A percentile compares a stretch with the other conserved stretches of the same genome.
These are phyloP conservation scores for Syrista parreyssii DNA, from an alignment of 2,888 invertebrate species.

Conservation along the genomic window DNA sequence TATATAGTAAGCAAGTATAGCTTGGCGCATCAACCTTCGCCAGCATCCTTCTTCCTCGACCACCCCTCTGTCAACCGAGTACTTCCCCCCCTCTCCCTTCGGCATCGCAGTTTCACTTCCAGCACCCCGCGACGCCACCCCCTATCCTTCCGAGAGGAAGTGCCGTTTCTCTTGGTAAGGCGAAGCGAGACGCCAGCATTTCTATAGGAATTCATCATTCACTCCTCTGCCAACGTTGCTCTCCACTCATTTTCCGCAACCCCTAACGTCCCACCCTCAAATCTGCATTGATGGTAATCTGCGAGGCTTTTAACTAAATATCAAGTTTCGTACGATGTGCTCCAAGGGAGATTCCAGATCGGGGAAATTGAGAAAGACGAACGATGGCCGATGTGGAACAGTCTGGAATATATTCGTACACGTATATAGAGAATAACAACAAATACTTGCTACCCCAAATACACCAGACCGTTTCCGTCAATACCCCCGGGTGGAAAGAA, in stretches of 20 bases:
- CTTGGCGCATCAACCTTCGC: conserved; percentile 21
- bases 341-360: background rate
- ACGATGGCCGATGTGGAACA: background rate
- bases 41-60: background rate
- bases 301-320: conserved; percentile 47
- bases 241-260: conserved; percentile 31
- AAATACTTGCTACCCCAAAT: background rate
- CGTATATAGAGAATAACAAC: background rate
- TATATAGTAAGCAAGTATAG: background rate
- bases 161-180: conserved; percentile 25
- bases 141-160: conserved; percentile 23
- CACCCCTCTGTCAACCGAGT: conserved; percentile 1
- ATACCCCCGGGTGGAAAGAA: background rate
- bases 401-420: background rate
- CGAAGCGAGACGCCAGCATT: conserved; percentile 49
- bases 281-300: conserved; percentile 51
- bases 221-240: conserved; percentile 32
- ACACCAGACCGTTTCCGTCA: background rate
- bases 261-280: conserved; percentile 22
- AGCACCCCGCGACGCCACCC: no score
- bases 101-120: conserved; percentile 2
- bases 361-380: background rate
- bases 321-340: conserved; percentile 19
- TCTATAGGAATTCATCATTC: conserved; percentile 61
- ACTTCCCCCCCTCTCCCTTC: background rate